phyloP scores from a whole-genome alignment of 2,888 invertebrate species.

The Cryptocheilus praepositus region DNA sequence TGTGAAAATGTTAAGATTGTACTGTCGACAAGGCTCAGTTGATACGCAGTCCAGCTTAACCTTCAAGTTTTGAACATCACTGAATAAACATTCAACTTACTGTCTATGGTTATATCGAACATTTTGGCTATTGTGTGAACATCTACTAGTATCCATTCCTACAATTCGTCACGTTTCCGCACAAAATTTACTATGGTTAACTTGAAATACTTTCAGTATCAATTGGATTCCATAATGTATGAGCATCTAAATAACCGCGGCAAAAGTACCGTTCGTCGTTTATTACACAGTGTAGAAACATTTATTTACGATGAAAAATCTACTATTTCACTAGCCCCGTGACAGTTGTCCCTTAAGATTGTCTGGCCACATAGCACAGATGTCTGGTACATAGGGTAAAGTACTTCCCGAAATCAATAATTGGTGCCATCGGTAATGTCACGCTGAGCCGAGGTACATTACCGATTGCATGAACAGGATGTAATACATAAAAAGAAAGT shows the following conservation, averaged over 20 bases:
- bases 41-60: constrained; percentile 20
- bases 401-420: constrained; percentile 59
- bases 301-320: too few species aligned
- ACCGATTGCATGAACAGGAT: constrained; percentile 29
- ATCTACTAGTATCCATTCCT: constrained; percentile 67
- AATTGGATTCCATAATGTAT: constrained; percentile 18
- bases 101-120: constrained; percentile 59
- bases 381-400: constrained; percentile 8
- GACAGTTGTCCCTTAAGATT: not conserved
- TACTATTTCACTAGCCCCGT: too few species aligned
- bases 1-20: too few species aligned
- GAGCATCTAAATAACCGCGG: not conserved
- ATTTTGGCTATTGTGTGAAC: constrained; percentile 54
- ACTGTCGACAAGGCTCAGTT: too few species aligned
- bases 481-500: too few species aligned
- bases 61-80: constrained; percentile 11
- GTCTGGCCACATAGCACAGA: not conserved
- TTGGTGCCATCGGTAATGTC: constrained; percentile 58
- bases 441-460: constrained; percentile 40
- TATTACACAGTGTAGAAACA: not conserved
- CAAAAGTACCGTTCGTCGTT: not conserved
- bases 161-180: constrained; percentile 41
- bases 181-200: constrained; percentile 32
- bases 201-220: constrained; percentile 27
- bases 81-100: constrained; percentile 55